A percentile compares a stretch with the other conserved stretches of the same genome.
These are phyloP conservation scores for Forbesichthys agassizii DNA, from an alignment of 2,113 vertebrate genomes.

Conservation along the genomic window DNA sequence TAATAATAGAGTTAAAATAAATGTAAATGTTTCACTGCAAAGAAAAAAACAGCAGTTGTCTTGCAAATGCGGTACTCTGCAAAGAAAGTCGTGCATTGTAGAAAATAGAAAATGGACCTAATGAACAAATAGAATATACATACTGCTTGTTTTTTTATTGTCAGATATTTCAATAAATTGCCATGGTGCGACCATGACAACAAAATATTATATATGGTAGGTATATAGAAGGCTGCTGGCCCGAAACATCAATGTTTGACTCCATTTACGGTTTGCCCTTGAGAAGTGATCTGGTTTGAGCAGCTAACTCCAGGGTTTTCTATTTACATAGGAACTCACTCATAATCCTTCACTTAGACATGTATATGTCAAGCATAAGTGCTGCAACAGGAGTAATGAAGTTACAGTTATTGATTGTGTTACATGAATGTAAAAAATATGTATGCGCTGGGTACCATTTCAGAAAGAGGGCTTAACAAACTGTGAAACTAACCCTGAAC, in stretches of 20 bases:
- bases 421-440: constrained; percentile 58
- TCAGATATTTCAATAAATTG: too few relatives aligned
- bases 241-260: constrained; percentile 47
- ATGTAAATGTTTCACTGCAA: too few relatives aligned
- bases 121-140: too few relatives aligned
- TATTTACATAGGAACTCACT: constrained; percentile 76
- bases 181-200: background rate
- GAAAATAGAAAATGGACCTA: too few relatives aligned
- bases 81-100: too few relatives aligned
- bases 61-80: too few relatives aligned
- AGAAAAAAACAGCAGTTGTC: too few relatives aligned
- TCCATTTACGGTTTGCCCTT: constrained; percentile 60
- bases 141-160: too few relatives aligned
- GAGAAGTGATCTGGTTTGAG: constrained; percentile 56
- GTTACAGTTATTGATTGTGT: constrained; percentile 71
- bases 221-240: constrained; percentile 26
- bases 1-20: too few relatives aligned
- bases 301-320: constrained; percentile 51
- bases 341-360: constrained; percentile 72
- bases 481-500: too few relatives aligned
- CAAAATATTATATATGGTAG: constrained; percentile 20
- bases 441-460: constrained; percentile 32
- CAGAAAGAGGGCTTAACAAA: constrained; percentile 35
- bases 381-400: constrained; percentile 73
- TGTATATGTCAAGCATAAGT: constrained; percentile 60